Conservation (phyloP, 2,888 invertebrate species). For the Pterostichus madidus region DNA sequence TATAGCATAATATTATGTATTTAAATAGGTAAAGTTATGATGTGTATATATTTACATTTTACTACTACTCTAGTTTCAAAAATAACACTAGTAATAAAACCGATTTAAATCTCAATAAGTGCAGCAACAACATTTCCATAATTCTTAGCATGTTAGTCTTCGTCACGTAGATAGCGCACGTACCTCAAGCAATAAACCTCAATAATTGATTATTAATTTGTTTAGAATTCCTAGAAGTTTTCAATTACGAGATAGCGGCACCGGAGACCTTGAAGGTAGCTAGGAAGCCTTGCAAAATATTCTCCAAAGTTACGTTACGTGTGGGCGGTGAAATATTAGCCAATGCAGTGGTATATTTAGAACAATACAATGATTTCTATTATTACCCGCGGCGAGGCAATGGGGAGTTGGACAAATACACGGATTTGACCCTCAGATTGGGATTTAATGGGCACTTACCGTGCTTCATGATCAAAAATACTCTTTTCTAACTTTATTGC, state of each 20-base stretch:
- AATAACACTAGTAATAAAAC: no score
- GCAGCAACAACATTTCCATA: no score
- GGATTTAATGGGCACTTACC: slow-evolving; percentile 24
- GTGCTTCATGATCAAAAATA: slow-evolving; percentile 18
- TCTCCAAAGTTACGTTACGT: not conserved
- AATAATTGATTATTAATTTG: slow-evolving; percentile 18
- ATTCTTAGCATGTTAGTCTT: no score
- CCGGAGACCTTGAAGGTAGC: not conserved
- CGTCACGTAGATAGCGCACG: not conserved
- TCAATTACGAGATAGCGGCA: not conserved
- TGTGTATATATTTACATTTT: no score
- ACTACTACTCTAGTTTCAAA: no score
- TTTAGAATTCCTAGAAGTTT: slow-evolving; percentile 16
- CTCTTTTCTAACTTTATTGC: not conserved
- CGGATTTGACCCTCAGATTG: slow-evolving; percentile 30
- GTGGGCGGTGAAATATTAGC: slow-evolving; percentile 12
- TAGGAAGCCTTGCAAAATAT: slow-evolving; percentile 32
- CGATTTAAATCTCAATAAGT: no score
- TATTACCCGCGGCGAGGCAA: slow-evolving; percentile 30
- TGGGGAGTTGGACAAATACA: not conserved
- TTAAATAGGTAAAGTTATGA: no score
- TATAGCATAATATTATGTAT: no score
- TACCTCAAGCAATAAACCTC: not conserved
- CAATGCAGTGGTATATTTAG: slow-evolving; percentile 13
- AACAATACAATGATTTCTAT: slow-evolving; percentile 43